Percentiles rank a stretch among this genome's conserved stretches.
Evolutionary conservation across 2,113 vertebrate genomes (phyloP).

Genomic region (Ovis aries): ARS-UI_Ramb_v3.0 NC_056064.1:17917001-17917500

Average conservation of each 20-base stretch:
- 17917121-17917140: neutral
- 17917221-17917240: neutral
- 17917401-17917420: neutral
- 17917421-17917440: neutral
- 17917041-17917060: neutral
- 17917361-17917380: neutral
- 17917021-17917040: neutral
- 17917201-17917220: neutral
- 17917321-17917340: neutral
- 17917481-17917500: neutral
- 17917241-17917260: neutral
- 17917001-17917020: neutral
- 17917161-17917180: neutral
- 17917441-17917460: neutral
- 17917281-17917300: neutral
- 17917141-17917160: neutral
- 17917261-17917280: neutral
- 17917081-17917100: neutral
- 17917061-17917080: neutral
- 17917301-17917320: neutral
- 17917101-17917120: neutral
- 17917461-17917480: neutral
- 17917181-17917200: neutral
- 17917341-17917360: conserved; percentile 10
- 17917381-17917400: neutral